Conservation (phyloP, 2,888 invertebrate species). For the Andrena marginata region DNA sequence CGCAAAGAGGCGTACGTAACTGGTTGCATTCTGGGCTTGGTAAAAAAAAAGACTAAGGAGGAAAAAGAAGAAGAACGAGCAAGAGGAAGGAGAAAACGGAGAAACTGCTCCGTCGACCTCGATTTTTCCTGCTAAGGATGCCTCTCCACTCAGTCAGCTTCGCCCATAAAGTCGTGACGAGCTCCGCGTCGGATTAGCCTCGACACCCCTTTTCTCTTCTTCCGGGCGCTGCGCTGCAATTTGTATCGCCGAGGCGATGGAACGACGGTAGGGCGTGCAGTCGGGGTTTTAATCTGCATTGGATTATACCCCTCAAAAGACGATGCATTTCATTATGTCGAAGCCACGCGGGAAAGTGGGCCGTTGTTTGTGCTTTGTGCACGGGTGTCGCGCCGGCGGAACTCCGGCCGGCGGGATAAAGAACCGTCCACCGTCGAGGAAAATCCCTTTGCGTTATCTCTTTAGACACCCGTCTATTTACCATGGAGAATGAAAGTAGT, state of each 20-base stretch:
- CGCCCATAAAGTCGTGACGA: conserved; percentile 65
- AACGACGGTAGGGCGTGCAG: conserved; percentile 31
- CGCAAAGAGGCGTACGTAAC: conserved; percentile 58
- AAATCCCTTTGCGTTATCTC: conserved; percentile 65
- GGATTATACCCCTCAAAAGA: conserved; percentile 77
- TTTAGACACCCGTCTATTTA: conserved; percentile 67
- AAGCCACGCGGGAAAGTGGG: conserved; percentile 70
- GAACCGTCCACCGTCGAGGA: conserved; percentile 33
- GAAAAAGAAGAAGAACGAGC: not conserved
- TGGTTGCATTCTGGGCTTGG: conserved; percentile 45
- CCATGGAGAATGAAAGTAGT: conserved; percentile 47
- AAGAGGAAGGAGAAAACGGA: conserved; percentile 1
- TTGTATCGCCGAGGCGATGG: conserved; percentile 63
- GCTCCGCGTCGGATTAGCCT: conserved; percentile 64
- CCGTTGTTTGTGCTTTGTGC: conserved; percentile 63
- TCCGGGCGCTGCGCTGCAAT: conserved; percentile 55
- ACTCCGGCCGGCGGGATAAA: conserved; percentile 32
- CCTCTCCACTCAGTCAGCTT: conserved; percentile 42
- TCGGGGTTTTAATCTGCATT: conserved; percentile 77
- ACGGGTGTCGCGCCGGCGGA: conserved; percentile 12
- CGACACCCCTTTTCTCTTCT: conserved; percentile 61
- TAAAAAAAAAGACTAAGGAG: not conserved
- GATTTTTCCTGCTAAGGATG: conserved; percentile 60
- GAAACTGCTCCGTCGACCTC: conserved; percentile 45
- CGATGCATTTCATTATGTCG: conserved; percentile 77